Conservation (phyloP, 2,113 vertebrate genomes). For the Ammodytes dubius region DNA sequence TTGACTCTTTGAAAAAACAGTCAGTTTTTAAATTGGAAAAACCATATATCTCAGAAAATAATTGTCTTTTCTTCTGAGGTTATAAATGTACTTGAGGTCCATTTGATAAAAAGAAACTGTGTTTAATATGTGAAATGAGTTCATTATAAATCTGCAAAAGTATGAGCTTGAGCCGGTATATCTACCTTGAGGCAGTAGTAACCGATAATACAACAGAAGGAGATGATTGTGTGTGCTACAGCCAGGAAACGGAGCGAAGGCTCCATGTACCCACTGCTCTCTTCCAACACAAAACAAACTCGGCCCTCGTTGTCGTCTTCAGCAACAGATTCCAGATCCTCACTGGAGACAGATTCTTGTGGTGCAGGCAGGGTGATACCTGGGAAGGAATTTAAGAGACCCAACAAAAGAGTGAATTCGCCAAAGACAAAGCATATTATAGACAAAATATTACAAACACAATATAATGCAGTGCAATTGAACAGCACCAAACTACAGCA, state of each 20-base stretch:
- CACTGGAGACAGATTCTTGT: conserved; percentile 38
- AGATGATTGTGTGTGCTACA: conserved; percentile 92
- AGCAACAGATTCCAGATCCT: conserved; percentile 17
- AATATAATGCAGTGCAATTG: not conserved
- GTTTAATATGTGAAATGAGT: not conserved
- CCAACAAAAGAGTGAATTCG: not conserved
- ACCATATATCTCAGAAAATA: not conserved
- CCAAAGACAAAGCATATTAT: not conserved
- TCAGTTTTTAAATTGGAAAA: not conserved
- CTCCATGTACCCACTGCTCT: conserved; percentile 96
- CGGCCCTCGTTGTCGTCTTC: conserved; percentile 58
- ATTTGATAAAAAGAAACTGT: conserved; percentile 2
- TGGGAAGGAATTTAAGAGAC: conserved; percentile 57
- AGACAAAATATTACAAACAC: not conserved
- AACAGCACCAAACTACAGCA: not conserved
- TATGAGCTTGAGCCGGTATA: conserved; percentile 54
- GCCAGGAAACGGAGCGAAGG: conserved; percentile 89
- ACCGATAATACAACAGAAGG: conserved; percentile 97
- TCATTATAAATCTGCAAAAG: conserved; percentile 1
- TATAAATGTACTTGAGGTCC: not conserved
- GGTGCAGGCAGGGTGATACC: conserved; percentile 86
- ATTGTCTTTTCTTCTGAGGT: not conserved
- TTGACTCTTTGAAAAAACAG: not conserved
- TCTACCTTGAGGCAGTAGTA: conserved; percentile 98
- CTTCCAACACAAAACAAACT: conserved; percentile 91